Percentiles rank a stretch among this genome's conserved stretches.
phyloP scores from a whole-genome alignment of 2,113 vertebrate genomes.

The Garra rufa region DNA sequence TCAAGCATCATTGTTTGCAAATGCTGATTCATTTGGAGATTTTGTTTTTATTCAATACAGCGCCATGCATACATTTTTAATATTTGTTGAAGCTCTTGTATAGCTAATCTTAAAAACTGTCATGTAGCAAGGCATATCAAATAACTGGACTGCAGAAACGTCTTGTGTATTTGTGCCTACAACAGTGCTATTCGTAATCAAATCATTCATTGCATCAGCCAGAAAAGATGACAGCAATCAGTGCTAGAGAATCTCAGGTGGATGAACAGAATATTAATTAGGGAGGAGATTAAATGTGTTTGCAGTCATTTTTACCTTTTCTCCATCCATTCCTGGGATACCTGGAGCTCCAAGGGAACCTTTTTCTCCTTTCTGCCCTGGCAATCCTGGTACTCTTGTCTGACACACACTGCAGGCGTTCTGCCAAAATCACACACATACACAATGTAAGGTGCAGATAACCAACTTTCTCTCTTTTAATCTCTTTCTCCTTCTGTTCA shows the following conservation, averaged over 20 bases:
- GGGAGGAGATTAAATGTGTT: background rate
- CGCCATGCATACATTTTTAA: background rate
- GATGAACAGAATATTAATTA: background rate
- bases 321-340: constrained; percentile 64
- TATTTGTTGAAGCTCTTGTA: background rate
- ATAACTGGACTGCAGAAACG: background rate
- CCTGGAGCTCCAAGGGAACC: constrained; percentile 71
- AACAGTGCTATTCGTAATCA: background rate
- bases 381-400: constrained; percentile 75
- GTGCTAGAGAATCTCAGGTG: background rate
- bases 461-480: background rate
- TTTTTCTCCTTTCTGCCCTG: constrained; percentile 81
- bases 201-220: background rate
- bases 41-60: background rate
- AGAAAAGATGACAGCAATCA: constrained; percentile 1
- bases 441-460: constrained; percentile 11
- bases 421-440: constrained; percentile 64
- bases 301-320: constrained; percentile 72
- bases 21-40: background rate
- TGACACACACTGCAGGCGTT: constrained; percentile 86
- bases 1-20: background rate
- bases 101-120: background rate
- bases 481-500: background rate
- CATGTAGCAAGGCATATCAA: background rate
- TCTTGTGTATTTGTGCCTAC: background rate